phyloP scores from a whole-genome alignment of 2,797 vertebrate species.

The Sarcophilus harrisii region DNA sequence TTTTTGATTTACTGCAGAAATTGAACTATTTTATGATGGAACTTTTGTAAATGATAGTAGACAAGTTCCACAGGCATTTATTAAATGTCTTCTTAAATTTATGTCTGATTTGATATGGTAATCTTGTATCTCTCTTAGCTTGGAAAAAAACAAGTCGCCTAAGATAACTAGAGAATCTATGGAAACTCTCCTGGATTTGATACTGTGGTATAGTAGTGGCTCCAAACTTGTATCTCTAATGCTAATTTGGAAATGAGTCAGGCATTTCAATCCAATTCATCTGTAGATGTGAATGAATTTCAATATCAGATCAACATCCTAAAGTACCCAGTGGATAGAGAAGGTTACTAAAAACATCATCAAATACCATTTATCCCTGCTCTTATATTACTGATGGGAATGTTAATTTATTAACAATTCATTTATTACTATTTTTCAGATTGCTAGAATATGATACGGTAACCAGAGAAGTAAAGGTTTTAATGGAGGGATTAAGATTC shows the following conservation, averaged over 20 bases:
- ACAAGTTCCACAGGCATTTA: neutral
- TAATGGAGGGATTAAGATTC: conserved; percentile 94
- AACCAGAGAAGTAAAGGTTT: conserved; percentile 92
- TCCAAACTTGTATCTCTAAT: neutral
- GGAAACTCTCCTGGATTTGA: neutral
- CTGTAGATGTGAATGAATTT: neutral
- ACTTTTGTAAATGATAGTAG: neutral
- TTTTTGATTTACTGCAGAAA: neutral
- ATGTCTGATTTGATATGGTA: neutral
- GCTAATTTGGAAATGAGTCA: neutral
- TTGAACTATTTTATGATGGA: neutral
- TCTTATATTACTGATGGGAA: neutral
- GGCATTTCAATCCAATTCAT: neutral
- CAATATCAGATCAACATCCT: neutral
- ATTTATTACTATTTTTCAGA: conserved; percentile 79
- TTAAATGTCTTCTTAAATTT: neutral
- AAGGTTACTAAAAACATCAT: neutral
- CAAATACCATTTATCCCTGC: neutral
- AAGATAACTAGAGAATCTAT: neutral
- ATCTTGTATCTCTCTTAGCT: neutral
- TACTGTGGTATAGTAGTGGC: neutral
- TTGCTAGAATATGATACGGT: conserved; percentile 93
- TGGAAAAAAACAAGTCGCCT: neutral
- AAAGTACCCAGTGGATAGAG: neutral
- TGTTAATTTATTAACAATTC: neutral